Evolutionary conservation across 2,888 invertebrate genomes (phyloP).

Genomic region (Scaptomyza cyrtandrae): DNA sequence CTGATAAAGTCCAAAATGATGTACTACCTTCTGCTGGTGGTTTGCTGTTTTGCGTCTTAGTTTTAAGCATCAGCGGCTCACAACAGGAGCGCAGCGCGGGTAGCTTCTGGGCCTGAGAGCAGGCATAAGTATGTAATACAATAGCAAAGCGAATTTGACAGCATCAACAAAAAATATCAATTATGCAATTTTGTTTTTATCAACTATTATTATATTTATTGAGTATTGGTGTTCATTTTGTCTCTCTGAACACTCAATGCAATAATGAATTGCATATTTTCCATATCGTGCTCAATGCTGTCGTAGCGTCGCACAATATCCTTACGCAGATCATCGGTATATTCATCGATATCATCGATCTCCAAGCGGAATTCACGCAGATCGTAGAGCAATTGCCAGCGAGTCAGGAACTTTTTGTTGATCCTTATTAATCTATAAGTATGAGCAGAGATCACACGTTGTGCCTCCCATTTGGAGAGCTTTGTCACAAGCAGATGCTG

Average conservation of each 20-base stretch:
- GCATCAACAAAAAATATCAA: neutral
- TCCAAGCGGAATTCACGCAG: conserved; percentile 38
- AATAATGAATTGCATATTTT: too few species aligned
- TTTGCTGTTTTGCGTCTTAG: conserved; percentile 45
- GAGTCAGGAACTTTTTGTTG: conserved; percentile 2
- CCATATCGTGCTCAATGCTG: neutral
- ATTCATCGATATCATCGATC: conserved; percentile 34
- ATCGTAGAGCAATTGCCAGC: conserved; percentile 14
- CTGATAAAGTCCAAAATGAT: conserved; percentile 81
- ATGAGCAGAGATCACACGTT: conserved; percentile 14
- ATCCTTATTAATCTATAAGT: conserved; percentile 2
- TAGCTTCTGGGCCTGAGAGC: conserved; percentile 12
- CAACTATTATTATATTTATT: too few species aligned
- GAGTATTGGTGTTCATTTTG: too few species aligned
- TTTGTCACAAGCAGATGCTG: conserved; percentile 17
- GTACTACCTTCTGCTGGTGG: conserved; percentile 69
- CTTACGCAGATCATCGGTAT: conserved; percentile 31
- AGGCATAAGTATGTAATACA: neutral
- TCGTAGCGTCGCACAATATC: conserved; percentile 29
- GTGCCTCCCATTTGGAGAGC: conserved; percentile 28
- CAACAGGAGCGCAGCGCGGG: conserved; percentile 55
- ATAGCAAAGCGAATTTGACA: neutral
- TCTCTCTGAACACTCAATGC: too few species aligned
- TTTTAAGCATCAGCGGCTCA: conserved; percentile 21
- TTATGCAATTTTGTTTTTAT: too few species aligned